These are phyloP conservation scores for Myathropa florea DNA, from an alignment of 2,888 invertebrate species.

Conservation along the genomic window DNA sequence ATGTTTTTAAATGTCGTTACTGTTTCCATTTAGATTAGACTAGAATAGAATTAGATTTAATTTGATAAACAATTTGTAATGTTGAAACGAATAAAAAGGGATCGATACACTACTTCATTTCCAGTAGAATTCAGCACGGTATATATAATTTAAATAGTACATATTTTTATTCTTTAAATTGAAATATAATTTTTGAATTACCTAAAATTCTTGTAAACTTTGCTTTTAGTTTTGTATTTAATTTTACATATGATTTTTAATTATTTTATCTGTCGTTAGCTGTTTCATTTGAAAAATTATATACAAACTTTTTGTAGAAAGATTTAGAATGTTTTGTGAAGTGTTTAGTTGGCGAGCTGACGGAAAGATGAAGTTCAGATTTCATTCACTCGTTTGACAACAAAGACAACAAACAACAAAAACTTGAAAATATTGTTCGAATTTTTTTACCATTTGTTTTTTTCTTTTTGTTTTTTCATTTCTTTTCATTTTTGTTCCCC, in stretches of 20 bases:
- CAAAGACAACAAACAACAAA: slow-evolving; percentile 9
- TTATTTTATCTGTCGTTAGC: slow-evolving; percentile 46
- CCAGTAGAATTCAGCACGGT: slow-evolving; percentile 21
- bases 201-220: not conserved
- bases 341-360: slow-evolving; percentile 20
- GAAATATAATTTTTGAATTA: not conserved
- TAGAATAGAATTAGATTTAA: slow-evolving; percentile 23
- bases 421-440: slow-evolving; percentile 49
- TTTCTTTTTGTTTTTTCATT: slow-evolving; percentile 74
- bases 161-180: not conserved
- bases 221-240: slow-evolving; percentile 3
- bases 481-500: slow-evolving; percentile 72
- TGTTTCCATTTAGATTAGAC: not conserved
- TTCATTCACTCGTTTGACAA: slow-evolving; percentile 1
- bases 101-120: slow-evolving; percentile 11
- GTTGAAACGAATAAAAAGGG: slow-evolving; percentile 9
- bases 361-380: not conserved
- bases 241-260: slow-evolving; percentile 14
- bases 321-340: slow-evolving; percentile 10
- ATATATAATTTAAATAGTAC: not conserved
- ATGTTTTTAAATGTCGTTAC: not conserved
- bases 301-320: not conserved
- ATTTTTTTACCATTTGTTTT: slow-evolving; percentile 72
- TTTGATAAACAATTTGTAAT: slow-evolving; percentile 6
- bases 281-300: slow-evolving; percentile 22